A percentile compares a stretch with the other conserved stretches of the same genome.
Evolutionary conservation across 2,888 invertebrate species (phyloP).

Genomic region (Salpingus planirostris): DNA sequence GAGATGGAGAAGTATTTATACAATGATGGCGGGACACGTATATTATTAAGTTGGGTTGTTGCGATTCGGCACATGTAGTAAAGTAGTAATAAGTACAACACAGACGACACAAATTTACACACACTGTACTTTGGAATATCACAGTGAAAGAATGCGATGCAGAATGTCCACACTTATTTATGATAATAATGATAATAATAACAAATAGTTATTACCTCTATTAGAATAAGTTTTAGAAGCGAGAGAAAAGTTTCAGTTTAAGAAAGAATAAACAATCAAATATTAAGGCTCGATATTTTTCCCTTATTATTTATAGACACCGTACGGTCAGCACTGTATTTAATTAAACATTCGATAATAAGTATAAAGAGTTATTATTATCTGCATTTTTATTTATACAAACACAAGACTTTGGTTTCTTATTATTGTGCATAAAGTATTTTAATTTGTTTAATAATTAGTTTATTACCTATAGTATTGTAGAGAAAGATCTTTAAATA

Average conservation of each 20-base stretch:
- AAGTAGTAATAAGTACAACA: conserved; percentile 35
- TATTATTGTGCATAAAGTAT: conserved; percentile 10
- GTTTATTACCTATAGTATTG: no score
- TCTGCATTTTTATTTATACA: conserved; percentile 9
- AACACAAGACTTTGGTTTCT: conserved; percentile 2
- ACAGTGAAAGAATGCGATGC: conserved; percentile 39
- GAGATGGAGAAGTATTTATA: no score
- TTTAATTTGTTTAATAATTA: no score
- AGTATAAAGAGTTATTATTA: no score
- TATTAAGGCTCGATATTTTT: conserved; percentile 23
- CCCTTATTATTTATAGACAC: conserved; percentile 29
- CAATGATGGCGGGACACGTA: no score
- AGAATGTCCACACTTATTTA: conserved; percentile 28
- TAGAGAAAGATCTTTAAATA: no score
- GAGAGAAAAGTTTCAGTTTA: no score
- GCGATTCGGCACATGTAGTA: conserved; percentile 34
- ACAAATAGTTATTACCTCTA: no score
- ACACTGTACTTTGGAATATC: conserved; percentile 39
- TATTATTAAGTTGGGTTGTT: conserved; percentile 21
- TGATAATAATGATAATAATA: no score
- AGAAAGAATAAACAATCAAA: not conserved
- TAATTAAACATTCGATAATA: no score
- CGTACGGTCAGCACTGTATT: conserved; percentile 22
- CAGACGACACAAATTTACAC: conserved; percentile 37
- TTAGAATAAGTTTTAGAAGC: no score